A percentile compares a stretch with the other conserved stretches of the same genome.
Evolutionary conservation across 2,888 invertebrate genomes (phyloP).

Genomic region (Ecdyonurus torrentis): DNA sequence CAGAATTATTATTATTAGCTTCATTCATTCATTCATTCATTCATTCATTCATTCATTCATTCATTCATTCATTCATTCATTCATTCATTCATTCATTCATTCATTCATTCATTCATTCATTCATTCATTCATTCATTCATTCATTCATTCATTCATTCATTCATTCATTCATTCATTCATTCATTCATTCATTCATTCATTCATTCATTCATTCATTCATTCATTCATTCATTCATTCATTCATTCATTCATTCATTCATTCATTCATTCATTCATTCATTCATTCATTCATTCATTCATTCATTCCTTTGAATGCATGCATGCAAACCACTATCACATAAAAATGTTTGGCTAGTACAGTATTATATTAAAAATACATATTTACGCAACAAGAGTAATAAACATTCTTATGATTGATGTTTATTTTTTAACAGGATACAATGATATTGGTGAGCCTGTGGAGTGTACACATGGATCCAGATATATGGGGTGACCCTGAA

Average conservation of each 20-base stretch:
- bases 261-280: neutral
- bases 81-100: neutral
- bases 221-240: neutral
- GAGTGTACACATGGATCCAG: neutral
- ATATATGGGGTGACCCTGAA: neutral
- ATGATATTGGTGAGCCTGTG: neutral
- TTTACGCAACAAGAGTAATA: no score
- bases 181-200: neutral
- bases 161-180: neutral
- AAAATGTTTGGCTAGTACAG: no score
- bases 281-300: neutral
- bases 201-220: neutral
- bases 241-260: neutral
- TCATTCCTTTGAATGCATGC: no score
- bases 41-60: neutral
- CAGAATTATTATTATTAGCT: no score
- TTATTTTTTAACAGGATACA: no score
- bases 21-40: neutral
- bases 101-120: neutral
- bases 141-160: neutral
- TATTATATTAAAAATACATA: no score
- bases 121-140: neutral
- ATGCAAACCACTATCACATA: no score
- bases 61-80: neutral
- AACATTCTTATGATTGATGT: no score